Conservation (phyloP, 2,888 invertebrate genomes). For the Papilio demoleus region DNA sequence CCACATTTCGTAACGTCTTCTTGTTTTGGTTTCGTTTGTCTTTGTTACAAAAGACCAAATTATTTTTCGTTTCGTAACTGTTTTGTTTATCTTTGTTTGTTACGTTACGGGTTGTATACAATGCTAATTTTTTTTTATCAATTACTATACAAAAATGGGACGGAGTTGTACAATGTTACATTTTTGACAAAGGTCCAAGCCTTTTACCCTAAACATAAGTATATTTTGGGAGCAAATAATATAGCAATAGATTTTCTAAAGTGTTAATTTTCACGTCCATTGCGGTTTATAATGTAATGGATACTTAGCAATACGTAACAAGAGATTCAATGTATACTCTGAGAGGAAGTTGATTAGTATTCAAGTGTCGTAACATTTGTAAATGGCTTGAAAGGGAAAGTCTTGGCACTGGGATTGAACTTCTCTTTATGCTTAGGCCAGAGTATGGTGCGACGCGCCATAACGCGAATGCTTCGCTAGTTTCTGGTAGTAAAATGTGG, state of each 20-base stretch:
- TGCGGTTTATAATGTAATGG: neutral
- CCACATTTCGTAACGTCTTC: constrained; percentile 10
- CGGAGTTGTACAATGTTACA: neutral
- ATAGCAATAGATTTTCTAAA: neutral
- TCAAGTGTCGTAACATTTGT: constrained; percentile 52
- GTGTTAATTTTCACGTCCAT: constrained; percentile 1
- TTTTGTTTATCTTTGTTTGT: constrained; percentile 13
- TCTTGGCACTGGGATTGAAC: constrained; percentile 52
- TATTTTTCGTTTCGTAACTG: constrained; percentile 25
- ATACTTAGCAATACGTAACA: neutral
- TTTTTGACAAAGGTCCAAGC: neutral
- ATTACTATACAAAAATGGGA: too few species aligned
- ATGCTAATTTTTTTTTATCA: neutral
- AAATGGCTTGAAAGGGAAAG: constrained; percentile 59
- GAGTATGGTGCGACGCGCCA: too few species aligned
- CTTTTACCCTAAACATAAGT: neutral
- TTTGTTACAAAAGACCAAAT: constrained; percentile 31
- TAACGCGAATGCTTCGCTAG: too few species aligned
- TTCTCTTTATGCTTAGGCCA: too few species aligned
- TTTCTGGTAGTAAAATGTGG: too few species aligned
- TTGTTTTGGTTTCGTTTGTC: constrained; percentile 22
- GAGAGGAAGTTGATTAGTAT: constrained; percentile 43
- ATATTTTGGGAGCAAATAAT: neutral
- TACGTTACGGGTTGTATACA: constrained; percentile 4
- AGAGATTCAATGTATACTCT: constrained; percentile 46